These are phyloP conservation scores for Idaea aversata DNA, from an alignment of 2,888 invertebrate species.

Conservation along the genomic window DNA sequence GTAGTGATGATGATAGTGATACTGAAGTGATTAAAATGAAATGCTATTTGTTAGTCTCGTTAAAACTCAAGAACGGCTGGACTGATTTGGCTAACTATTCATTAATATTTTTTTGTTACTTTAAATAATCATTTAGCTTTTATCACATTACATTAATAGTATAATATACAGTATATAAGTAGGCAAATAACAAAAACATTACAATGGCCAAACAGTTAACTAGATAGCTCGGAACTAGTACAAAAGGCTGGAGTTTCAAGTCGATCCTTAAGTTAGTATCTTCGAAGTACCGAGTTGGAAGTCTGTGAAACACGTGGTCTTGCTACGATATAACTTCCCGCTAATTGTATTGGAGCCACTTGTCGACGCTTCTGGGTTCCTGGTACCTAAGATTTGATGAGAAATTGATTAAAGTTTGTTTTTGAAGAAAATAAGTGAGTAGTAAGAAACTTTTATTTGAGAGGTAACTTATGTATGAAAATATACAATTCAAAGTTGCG, in stretches of 20 bases:
- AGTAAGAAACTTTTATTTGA: too few relatives aligned
- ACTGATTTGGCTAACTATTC: too few relatives aligned
- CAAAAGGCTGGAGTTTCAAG: slow-evolving; percentile 50
- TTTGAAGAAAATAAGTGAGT: neutral
- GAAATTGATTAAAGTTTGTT: neutral
- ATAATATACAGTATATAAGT: neutral
- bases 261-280: slow-evolving; percentile 41
- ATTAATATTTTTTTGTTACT: too few relatives aligned
- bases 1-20: too few relatives aligned
- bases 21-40: too few relatives aligned
- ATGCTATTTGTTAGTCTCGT: too few relatives aligned
- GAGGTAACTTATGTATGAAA: too few relatives aligned
- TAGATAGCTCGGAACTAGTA: slow-evolving; percentile 43
- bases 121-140: too few relatives aligned
- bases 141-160: too few relatives aligned
- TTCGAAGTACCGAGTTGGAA: slow-evolving; percentile 41
- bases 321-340: slow-evolving; percentile 4
- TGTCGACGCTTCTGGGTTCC: neutral
- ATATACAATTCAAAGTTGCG: too few relatives aligned
- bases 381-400: slow-evolving; percentile 6
- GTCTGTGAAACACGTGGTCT: slow-evolving; percentile 19
- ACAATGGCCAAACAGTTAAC: slow-evolving; percentile 25
- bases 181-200: neutral
- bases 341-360: slow-evolving; percentile 6
- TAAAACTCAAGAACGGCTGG: too few relatives aligned